Evolutionary conservation across 1,140 invertebrate genomes (phyloP).

Genomic region (Lineus longissimus): DNA sequence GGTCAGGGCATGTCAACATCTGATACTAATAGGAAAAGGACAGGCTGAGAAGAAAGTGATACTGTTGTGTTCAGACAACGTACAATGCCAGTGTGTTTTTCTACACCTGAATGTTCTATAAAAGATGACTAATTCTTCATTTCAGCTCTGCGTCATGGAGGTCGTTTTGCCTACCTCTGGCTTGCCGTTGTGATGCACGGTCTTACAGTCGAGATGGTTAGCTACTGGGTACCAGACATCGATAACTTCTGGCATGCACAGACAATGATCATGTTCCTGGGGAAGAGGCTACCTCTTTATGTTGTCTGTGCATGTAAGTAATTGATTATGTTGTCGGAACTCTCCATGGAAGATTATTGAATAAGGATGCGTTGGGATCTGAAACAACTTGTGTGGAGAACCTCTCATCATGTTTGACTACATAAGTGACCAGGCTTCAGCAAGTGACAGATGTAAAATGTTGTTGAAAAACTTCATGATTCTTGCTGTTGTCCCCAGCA

Average conservation of each 20-base stretch:
- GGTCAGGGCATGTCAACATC: background rate
- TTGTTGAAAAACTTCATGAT: too few relatives aligned
- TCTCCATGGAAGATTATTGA: background rate
- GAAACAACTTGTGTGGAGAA: constrained; percentile 14
- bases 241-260: constrained; percentile 79
- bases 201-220: constrained; percentile 61
- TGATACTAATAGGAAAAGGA: background rate
- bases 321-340: too few relatives aligned
- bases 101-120: background rate
- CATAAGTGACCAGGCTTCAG: too few relatives aligned
- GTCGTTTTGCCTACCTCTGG: constrained; percentile 69
- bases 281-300: constrained; percentile 65
- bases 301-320: constrained; percentile 70
- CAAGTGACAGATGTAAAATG: too few relatives aligned
- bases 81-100: background rate
- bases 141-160: constrained; percentile 64
- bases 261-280: constrained; percentile 67
- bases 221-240: constrained; percentile 61
- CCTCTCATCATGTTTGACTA: background rate
- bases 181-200: constrained; percentile 66
- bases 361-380: too few relatives aligned
- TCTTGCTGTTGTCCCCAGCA: too few relatives aligned
- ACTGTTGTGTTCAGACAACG: background rate
- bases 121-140: constrained; percentile 4
- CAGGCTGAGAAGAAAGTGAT: background rate